These are phyloP conservation scores for Eupeodes corollae DNA, from an alignment of 1,140 invertebrate species.

Conservation along the genomic window DNA sequence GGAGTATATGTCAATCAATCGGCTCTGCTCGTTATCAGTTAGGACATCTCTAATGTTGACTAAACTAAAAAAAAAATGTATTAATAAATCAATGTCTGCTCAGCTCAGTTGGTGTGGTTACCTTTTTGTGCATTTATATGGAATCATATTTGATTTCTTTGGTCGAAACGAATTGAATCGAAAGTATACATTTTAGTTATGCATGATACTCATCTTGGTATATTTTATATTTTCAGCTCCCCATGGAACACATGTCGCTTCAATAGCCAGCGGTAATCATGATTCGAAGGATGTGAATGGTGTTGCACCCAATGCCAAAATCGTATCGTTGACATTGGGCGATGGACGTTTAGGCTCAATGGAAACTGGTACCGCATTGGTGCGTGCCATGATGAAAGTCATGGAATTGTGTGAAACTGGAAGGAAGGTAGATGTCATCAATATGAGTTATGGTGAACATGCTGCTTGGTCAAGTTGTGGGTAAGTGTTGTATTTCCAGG, in stretches of 20 bases:
- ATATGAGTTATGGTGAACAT: conserved; percentile 97
- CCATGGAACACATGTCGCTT: conserved; percentile 94
- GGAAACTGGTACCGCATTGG: conserved; percentile 90
- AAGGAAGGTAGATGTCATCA: conserved; percentile 73
- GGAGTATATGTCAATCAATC: too few relatives aligned
- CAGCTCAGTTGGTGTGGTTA: neutral
- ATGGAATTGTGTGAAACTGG: conserved; percentile 56
- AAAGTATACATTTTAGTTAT: neutral
- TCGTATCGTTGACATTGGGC: conserved; percentile 85
- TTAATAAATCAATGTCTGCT: too few relatives aligned
- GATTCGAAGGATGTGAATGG: conserved; percentile 85
- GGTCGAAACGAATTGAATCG: too few relatives aligned
- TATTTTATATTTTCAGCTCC: conserved; percentile 51
- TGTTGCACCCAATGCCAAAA: conserved; percentile 90
- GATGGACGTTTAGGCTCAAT: conserved; percentile 80
- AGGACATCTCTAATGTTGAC: too few relatives aligned
- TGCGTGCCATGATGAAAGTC: conserved; percentile 78
- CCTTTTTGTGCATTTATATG: too few relatives aligned
- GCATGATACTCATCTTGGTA: neutral
- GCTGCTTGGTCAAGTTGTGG: conserved; percentile 82
- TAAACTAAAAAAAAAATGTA: too few relatives aligned
- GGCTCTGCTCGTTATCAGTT: too few relatives aligned
- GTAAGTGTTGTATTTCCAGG: conserved; percentile 41
- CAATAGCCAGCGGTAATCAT: conserved; percentile 87
- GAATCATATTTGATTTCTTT: too few relatives aligned